A percentile compares a stretch with the other conserved stretches of the same genome.
Conservation (phyloP, 1,140 invertebrate genomes). For the Panonychus citri region DNA sequence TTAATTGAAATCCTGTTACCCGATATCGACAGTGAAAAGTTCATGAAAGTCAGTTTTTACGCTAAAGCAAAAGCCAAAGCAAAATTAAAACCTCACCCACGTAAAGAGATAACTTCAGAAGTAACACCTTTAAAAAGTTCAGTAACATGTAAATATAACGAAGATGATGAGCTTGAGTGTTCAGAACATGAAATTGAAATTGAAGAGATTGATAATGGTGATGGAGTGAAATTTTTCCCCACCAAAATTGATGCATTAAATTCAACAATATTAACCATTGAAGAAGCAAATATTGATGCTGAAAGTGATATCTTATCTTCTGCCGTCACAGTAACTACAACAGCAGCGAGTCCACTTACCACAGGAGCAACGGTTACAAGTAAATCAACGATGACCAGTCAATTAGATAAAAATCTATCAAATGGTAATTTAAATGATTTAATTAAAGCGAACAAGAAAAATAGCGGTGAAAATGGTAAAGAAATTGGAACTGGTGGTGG, state of each 20-base stretch:
- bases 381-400: not conserved
- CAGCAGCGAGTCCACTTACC: too few species aligned
- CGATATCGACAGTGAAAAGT: constrained; percentile 13
- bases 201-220: too few species aligned
- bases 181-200: too few species aligned
- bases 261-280: not conserved
- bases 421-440: not conserved
- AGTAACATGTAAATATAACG: not conserved
- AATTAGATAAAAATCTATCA: not conserved
- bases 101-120: not conserved
- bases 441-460: not conserved
- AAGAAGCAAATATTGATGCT: not conserved
- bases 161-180: not conserved
- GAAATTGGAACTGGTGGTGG: too few species aligned
- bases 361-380: too few species aligned
- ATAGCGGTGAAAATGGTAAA: not conserved
- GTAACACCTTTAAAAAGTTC: not conserved
- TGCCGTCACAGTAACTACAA: not conserved
- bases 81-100: not conserved
- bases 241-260: too few species aligned
- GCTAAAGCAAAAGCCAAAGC: not conserved
- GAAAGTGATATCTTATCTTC: too few species aligned
- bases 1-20: constrained; percentile 29
- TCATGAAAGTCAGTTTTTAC: constrained; percentile 26
- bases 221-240: too few species aligned